Base-by-base conservation (phyloP, 1,140 invertebrate species). In the Drosophila grimshawi region DNA sequence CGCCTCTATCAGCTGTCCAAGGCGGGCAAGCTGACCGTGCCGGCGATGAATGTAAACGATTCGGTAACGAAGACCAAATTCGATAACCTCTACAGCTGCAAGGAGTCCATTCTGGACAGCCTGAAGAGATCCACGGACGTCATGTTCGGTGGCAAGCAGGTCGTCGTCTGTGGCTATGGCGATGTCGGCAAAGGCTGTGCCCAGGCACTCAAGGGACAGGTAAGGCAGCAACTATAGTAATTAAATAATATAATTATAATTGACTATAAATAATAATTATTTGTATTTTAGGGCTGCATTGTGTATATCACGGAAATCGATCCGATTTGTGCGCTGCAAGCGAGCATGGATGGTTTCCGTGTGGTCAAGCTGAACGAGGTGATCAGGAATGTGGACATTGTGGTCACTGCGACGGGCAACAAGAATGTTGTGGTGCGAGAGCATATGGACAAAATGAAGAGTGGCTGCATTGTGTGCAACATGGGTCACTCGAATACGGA, bases 31-130 rank as follows among this genome's bases (percentile, higher is more conserved):
- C 93, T 99, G 43, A 96, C 96, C 10, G 97, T 99, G n/a, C 98
- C 98, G 2, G 98, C 98, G 2, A 99, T 99, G 97, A 99, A 99
- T 93, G 98, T 99, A 35, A 99, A 99, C 92, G 98, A 99, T 93
- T 98, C 97, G 29, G 98, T 99, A 5, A 99, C 98, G 0, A 99
- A 99, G 94, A 99, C 98, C n/a, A 99, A 99, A 94, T 99, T 99
- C 93, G 98, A 99, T 92, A 99, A 92, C 61, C 65, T 92, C 5
- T 92, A 92, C 49, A 95, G 94, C 94, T 88, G 90, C 76, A 91
- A 93, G 73, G 92, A 92, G 76, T 92, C 92, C 4, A 92, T 92
- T 48, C 51, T 92, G 72, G 92, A 92, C 67, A 92, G 91, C 45
- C 76, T 92, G n/a, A 92, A 92, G 76, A 81, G 90, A 10, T 92